Base-by-base conservation (phyloP, 2,113 vertebrate genomes). In the Ophiodon elongatus region DNA sequence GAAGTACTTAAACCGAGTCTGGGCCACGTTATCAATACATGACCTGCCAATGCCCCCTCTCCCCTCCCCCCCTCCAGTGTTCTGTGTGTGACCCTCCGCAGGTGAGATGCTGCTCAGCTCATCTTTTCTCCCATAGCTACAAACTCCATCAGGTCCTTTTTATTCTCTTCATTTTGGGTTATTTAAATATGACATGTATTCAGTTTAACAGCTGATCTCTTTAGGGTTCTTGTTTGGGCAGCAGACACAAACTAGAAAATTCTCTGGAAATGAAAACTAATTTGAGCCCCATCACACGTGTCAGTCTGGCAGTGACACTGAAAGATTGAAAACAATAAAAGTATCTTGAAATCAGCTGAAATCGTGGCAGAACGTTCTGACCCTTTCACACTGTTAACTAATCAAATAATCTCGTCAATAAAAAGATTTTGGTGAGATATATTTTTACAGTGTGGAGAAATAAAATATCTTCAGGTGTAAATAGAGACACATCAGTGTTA, bases 101-200 rank as follows among this genome's bases (percentile, higher is more conserved):
- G 85, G 80, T 80, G 80, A 78, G 78, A 37, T 57, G 52, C 66
- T 4, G 67, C 4, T 74, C 71, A 37, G 67, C 4, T 74, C 71
- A 37, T 6, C 41, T 43, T 43, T 43, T 43, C 11, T 14, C 41
- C 41, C 65, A 10, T 1, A 39, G 0, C 17, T 37, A 11, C 71
- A 66, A 23, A 76, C 33, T 54, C 8, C 45, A 21, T 15, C 37
- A 50, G 43, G 4, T 60, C 23, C 33, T 79, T 52, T 33, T 66
- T 3, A 64, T 64, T 64, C 21, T 11, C 13, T 50, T 50, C 13
- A 25, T 43, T 23, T 57, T 19, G 52, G 35, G 1, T 73, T 31
- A 14, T 45, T 74, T 10, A n/a, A 50, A 50, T 50, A 17, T 47
- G 45, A 47, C 14, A 41, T 41, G 39, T 11, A 41, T 41, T 41